Conservation (phyloP, 1,140 invertebrate genomes). For the Ceratosolen fusciceps region DNA sequence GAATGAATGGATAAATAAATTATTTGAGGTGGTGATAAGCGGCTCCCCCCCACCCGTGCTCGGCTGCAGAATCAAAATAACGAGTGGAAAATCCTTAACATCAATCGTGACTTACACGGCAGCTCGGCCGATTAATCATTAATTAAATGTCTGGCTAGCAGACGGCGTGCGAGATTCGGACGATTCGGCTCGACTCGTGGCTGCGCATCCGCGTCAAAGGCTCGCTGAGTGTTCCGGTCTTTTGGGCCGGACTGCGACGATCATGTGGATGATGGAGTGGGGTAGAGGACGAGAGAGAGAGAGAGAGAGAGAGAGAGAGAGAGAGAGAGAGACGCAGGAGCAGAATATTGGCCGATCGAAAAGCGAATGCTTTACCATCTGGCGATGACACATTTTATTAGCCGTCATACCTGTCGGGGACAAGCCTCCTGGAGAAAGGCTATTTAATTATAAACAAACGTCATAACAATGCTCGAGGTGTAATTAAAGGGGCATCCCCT, state of each 20-base stretch:
- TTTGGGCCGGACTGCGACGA: conserved; percentile 49
- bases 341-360: conserved; percentile 49
- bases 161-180: conserved; percentile 47
- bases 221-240: neutral
- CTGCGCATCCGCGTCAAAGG: neutral
- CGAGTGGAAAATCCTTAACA: conserved; percentile 4
- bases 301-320: too few species aligned
- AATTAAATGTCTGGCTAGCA: conserved; percentile 46
- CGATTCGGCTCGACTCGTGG: conserved; percentile 57
- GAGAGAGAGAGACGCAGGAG: too few species aligned
- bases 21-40: too few species aligned
- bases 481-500: conserved; percentile 61
- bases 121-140: conserved; percentile 41
- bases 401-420: conserved; percentile 68
- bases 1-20: too few species aligned
- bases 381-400: conserved; percentile 68
- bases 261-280: too few species aligned
- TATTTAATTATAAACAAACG: conserved; percentile 68
- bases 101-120: neutral
- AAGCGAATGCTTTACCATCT: conserved; percentile 60
- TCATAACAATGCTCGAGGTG: conserved; percentile 62
- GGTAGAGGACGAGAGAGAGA: too few species aligned
- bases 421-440: conserved; percentile 54
- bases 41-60: neutral
- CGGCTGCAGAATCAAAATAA: neutral